A percentile compares a stretch with the other conserved stretches of the same genome.
phyloP scores from a whole-genome alignment of 2,797 vertebrate species.

The Euthynnus affinis region DNA sequence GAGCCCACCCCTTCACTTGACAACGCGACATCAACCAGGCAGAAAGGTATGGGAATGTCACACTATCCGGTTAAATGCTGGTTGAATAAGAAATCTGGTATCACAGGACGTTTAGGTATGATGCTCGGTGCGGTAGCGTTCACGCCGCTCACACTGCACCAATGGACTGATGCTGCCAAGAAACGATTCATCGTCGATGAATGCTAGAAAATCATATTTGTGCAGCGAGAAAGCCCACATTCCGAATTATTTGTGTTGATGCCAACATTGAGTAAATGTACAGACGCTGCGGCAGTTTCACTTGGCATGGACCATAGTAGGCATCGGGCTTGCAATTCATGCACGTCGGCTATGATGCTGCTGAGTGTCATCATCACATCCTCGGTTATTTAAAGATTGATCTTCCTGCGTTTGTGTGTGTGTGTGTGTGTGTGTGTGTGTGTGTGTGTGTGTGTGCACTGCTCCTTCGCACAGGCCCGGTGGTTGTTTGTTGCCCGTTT shows the following conservation, averaged over 20 bases:
- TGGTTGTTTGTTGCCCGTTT: slow-evolving; percentile 76
- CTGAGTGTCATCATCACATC: slow-evolving; percentile 84
- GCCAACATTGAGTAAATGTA: slow-evolving; percentile 69
- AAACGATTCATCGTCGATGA: slow-evolving; percentile 67
- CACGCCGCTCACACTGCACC: slow-evolving; percentile 75
- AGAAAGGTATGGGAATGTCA: slow-evolving; percentile 86
- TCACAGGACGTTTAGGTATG: slow-evolving; percentile 41
- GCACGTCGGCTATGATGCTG: slow-evolving; percentile 83
- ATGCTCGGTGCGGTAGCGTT: slow-evolving; percentile 63
- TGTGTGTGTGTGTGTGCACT: slow-evolving; percentile 20
- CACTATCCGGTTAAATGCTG: slow-evolving; percentile 63
- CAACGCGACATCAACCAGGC: slow-evolving; percentile 83
- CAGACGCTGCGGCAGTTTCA: slow-evolving; percentile 86
- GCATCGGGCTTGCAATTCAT: slow-evolving; percentile 75
- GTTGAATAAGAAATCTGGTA: slow-evolving; percentile 52
- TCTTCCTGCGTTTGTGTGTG: slow-evolving; percentile 65
- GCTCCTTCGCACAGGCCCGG: slow-evolving; percentile 68
- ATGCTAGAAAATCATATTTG: slow-evolving; percentile 68
- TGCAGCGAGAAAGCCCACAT: slow-evolving; percentile 61
- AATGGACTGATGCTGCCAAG: slow-evolving; percentile 64
- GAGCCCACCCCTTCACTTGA: slow-evolving; percentile 84
- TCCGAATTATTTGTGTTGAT: slow-evolving; percentile 66
- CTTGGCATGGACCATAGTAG: slow-evolving; percentile 78
- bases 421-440: too few species aligned
- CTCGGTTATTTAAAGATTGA: slow-evolving; percentile 86